Evolutionary conservation across 2,888 invertebrate genomes (phyloP).

Genomic region (Seladonia tumulorum): DNA sequence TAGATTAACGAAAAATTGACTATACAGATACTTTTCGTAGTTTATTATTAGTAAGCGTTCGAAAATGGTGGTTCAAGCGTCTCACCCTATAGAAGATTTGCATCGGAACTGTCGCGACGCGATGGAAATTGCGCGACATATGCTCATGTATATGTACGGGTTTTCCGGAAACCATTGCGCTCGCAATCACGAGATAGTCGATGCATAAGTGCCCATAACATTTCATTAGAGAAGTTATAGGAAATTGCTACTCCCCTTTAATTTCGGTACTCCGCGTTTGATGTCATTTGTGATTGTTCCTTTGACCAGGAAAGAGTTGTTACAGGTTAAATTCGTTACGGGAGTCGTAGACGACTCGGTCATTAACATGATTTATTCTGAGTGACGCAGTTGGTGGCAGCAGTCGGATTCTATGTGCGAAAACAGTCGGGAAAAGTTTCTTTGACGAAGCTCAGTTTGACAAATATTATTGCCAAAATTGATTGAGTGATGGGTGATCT

Average conservation of each 20-base stretch:
- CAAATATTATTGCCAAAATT: not conserved
- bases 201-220: conserved; percentile 1
- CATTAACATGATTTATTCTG: not conserved
- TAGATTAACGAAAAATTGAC: no score
- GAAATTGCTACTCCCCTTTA: not conserved
- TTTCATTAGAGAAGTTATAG: conserved; percentile 5
- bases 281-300: not conserved
- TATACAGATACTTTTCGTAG: no score
- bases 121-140: conserved; percentile 7
- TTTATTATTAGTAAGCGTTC: no score
- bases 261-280: not conserved
- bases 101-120: conserved; percentile 3
- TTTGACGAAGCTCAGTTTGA: not conserved
- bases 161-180: not conserved
- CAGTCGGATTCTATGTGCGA: not conserved
- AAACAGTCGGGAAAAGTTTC: not conserved
- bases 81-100: not conserved
- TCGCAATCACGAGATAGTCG: not conserved
- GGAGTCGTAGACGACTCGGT: not conserved
- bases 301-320: not conserved
- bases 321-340: not conserved
- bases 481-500: not conserved
- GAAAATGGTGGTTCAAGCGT: not conserved
- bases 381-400: not conserved
- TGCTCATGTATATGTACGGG: not conserved